Evolutionary conservation across 2,888 invertebrate genomes (phyloP).

Genomic region (Conchocele bisecta): DNA sequence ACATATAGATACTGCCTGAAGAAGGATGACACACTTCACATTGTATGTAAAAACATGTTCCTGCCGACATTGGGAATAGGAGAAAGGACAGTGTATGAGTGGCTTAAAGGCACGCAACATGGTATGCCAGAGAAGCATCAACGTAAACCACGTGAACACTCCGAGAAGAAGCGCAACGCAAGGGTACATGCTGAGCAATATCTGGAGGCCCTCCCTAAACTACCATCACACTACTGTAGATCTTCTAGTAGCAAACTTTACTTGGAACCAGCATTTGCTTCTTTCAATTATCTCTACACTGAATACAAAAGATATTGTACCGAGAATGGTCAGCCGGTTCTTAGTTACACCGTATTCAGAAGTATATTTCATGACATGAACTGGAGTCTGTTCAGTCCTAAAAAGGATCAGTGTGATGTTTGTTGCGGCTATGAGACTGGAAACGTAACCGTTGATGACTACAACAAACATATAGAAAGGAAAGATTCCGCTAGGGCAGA

Average conservation of each 20-base stretch:
- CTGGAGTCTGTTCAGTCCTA: slow-evolving; percentile 31
- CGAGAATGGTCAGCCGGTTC: neutral
- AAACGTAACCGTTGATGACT: slow-evolving; percentile 41
- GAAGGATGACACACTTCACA: neutral
- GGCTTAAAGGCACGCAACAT: too few species aligned
- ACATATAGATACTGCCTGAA: neutral
- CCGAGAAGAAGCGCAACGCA: neutral
- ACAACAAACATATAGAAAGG: slow-evolving; percentile 32
- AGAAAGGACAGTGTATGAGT: too few species aligned
- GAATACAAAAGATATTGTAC: slow-evolving; percentile 10
- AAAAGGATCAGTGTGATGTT: slow-evolving; percentile 53
- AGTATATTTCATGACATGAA: slow-evolving; percentile 40
- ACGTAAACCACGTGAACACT: neutral
- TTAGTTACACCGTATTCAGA: slow-evolving; percentile 9
- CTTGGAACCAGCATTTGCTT: slow-evolving; percentile 31
- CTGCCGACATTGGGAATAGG: too few species aligned
- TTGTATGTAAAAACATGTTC: neutral
- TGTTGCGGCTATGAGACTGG: slow-evolving; percentile 41
- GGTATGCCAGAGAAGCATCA: neutral
- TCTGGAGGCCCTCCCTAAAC: neutral
- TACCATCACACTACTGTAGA: slow-evolving; percentile 37
- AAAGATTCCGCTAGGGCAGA: slow-evolving; percentile 34
- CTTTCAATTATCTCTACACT: slow-evolving; percentile 24
- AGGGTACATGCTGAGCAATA: neutral
- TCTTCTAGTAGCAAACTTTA: slow-evolving; percentile 35